Evolutionary conservation across 2,888 invertebrate genomes (phyloP), one percentile per base, ranked within the genome.

Genomic region (Pachliopta kotzebuea): DNA sequence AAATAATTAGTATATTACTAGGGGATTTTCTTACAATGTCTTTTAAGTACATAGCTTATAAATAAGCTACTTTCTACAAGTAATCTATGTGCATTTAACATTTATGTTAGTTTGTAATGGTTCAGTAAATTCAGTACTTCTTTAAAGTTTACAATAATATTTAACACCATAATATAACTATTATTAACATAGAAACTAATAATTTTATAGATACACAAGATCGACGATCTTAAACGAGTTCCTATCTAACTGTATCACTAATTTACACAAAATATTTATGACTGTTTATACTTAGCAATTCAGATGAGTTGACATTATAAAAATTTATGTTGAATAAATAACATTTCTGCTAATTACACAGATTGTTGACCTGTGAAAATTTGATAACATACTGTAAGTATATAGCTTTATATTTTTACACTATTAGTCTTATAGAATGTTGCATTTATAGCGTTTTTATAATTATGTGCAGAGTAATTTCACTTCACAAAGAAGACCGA

Each of bases 241-340:
- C 31, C 31, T 62, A 26, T 23, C 0, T 63, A 58, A 58, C 63
- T 11, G 57, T 54, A 58, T 45, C 4, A 37, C 11, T 29, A 45
- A 42, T 63, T 54, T 63, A 23, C 53, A 9, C 58, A 58, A 45
- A 37, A 60, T 54, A 45, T 58, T 61, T 37, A 42, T 45, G 11
- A 20, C 6, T 52, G 31, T 57, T 37, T 37, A 37, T 17, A 37
- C 11, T 37, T 62, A 56, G 49, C 62, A 56, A 62, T 56, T 62
- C 20, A 57, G 57, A 57, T 42, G 20, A 52, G 23, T 50, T 57
- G 24, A n/a, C 42, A 57, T 53, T 21, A n/a, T 31, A 29, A 56
- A 62, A 62, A 57, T 62, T 42, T 57, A 56, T 56, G 20, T 52
- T 56, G 26, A 37, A 23, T 62, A 37, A 49, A 31, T 56, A 45